Percentiles rank a stretch among this genome's conserved stretches.
These are phyloP conservation scores for Microctenopoma lineatum DNA, from an alignment of 2,797 vertebrate species.

Conservation along the genomic window DNA sequence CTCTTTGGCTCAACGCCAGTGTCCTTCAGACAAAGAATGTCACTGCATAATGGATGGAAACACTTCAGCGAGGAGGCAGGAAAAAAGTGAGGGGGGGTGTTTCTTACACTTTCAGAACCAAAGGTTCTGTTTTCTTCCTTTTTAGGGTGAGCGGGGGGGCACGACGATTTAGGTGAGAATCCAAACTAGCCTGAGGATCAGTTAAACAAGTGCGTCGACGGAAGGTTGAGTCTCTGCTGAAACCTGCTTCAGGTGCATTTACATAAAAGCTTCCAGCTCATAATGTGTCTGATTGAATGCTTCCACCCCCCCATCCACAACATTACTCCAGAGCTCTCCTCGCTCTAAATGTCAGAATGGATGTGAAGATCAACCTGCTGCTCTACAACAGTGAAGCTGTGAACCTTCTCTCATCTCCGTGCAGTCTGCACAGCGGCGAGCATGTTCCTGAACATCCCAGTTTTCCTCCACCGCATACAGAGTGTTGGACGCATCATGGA, in stretches of 20 bases:
- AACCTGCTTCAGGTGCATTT: neutral
- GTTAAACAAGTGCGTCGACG: conserved; percentile 14
- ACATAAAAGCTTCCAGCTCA: neutral
- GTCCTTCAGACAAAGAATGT: conserved; percentile 88
- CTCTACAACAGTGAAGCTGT: conserved; percentile 13
- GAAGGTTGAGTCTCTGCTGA: neutral
- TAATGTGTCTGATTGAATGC: neutral
- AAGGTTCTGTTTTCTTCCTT: conserved; percentile 17
- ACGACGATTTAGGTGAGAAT: conserved; percentile 50
- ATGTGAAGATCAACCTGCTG: conserved; percentile 21
- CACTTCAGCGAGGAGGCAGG: conserved; percentile 46
- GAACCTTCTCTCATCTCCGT: neutral
- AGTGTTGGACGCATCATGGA: too few relatives aligned
- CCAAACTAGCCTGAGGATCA: conserved; percentile 45
- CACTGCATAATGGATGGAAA: conserved; percentile 75
- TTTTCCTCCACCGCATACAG: too few relatives aligned
- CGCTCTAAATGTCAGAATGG: conserved; percentile 25
- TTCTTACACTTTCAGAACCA: conserved; percentile 32
- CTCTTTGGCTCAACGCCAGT: conserved; percentile 82
- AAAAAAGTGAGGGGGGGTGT: conserved; percentile 30
- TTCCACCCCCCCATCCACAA: neutral
- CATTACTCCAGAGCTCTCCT: neutral
- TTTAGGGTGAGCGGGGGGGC: conserved; percentile 1
- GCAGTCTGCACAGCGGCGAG: too few relatives aligned
- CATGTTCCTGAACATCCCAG: too few relatives aligned